Evolutionary conservation across 2,113 vertebrate genomes (phyloP).

Genomic region (Aptenodytes forsteri): DNA sequence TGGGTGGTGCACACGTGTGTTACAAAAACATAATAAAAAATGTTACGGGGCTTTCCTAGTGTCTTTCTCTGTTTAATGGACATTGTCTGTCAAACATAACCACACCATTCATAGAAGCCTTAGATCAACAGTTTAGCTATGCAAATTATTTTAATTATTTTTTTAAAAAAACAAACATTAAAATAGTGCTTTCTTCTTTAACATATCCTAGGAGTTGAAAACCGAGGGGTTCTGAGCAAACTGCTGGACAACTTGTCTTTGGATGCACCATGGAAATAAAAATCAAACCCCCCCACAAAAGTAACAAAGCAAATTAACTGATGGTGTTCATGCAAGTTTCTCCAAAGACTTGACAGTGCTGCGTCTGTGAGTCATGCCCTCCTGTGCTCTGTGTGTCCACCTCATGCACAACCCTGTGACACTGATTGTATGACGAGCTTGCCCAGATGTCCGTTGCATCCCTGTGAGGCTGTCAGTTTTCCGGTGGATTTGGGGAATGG

Average conservation of each 20-base stretch:
- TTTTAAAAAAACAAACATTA: slow-evolving; percentile 71
- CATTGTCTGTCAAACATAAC: slow-evolving; percentile 71
- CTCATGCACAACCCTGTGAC: slow-evolving; percentile 59
- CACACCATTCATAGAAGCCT: slow-evolving; percentile 80
- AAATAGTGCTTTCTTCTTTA: slow-evolving; percentile 79
- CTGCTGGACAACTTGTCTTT: slow-evolving; percentile 77
- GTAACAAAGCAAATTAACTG: slow-evolving; percentile 73
- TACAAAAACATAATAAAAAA: slow-evolving; percentile 60
- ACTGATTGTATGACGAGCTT: slow-evolving; percentile 63
- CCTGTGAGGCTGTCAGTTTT: slow-evolving; percentile 44
- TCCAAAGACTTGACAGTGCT: slow-evolving; percentile 74
- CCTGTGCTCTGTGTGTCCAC: slow-evolving; percentile 70
- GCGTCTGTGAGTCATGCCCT: slow-evolving; percentile 74
- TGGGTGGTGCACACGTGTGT: not conserved
- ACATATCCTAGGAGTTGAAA: slow-evolving; percentile 74
- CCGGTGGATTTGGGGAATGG: slow-evolving; percentile 11
- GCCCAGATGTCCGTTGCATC: slow-evolving; percentile 56
- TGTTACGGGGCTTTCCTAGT: slow-evolving; percentile 61
- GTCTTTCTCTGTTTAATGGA: slow-evolving; percentile 71
- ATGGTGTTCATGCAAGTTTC: slow-evolving; percentile 73
- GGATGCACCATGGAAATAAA: slow-evolving; percentile 77
- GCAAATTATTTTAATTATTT: slow-evolving; percentile 80
- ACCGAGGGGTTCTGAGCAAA: slow-evolving; percentile 73
- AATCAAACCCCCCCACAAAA: slow-evolving; percentile 70
- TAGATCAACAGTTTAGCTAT: slow-evolving; percentile 84